phyloP scores from a whole-genome alignment of 2,797 vertebrate species.

The Enteromius fasciolatus region DNA sequence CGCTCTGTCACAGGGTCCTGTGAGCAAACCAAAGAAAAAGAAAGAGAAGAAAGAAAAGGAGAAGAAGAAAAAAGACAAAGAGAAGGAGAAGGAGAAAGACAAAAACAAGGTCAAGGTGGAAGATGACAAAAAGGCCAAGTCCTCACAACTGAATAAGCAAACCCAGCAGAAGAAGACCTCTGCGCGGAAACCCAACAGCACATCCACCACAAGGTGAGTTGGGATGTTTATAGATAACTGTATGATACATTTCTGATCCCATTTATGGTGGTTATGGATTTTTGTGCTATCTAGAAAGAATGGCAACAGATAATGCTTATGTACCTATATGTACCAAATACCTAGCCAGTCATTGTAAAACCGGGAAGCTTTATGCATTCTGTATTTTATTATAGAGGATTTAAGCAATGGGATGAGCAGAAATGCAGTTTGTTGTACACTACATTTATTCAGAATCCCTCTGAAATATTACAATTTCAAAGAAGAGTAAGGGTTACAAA shows the following conservation, averaged over 20 bases:
- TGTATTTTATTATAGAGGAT: not conserved
- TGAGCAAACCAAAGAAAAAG: conserved; percentile 99
- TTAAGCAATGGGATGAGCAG: not conserved
- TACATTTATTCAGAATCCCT: not conserved
- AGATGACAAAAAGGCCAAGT: conserved; percentile 90
- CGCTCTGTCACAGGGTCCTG: conserved; percentile 94
- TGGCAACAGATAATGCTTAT: not conserved
- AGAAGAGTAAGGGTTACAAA: not conserved
- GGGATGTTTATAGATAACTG: not conserved
- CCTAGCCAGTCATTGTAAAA: not conserved
- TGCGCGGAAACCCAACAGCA: conserved; percentile 90
- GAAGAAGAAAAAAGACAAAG: conserved; percentile 86
- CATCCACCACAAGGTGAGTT: conserved; percentile 81
- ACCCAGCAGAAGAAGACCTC: conserved; percentile 88
- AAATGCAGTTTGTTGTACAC: not conserved
- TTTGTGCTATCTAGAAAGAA: not conserved
- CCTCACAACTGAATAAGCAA: conserved; percentile 81
- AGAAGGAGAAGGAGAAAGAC: conserved; percentile 83
- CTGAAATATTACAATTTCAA: not conserved
- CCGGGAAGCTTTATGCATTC: not conserved
- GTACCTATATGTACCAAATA: not conserved
- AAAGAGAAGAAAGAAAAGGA: conserved; percentile 96
- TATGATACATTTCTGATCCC: not conserved
- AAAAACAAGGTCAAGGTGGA: conserved; percentile 83
- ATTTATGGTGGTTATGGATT: not conserved